phyloP scores from a whole-genome alignment of 2,113 vertebrate species.

The Salvelinus namaycush region DNA sequence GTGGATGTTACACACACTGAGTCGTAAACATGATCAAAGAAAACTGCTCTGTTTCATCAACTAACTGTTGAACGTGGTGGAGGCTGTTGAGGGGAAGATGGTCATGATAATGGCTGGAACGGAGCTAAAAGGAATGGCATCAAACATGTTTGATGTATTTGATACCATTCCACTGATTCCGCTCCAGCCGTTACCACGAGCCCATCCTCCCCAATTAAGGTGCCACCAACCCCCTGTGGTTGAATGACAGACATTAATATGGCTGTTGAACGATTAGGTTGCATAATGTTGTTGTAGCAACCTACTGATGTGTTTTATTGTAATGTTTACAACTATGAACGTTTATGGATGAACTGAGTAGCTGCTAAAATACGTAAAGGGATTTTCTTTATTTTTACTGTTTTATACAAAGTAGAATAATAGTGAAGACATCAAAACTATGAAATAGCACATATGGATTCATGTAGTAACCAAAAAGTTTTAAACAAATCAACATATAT shows the following conservation, averaged over 20 bases:
- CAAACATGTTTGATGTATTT: too few species aligned
- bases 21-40: neutral
- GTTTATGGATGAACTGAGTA: neutral
- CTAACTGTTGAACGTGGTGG: neutral
- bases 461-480: too few species aligned
- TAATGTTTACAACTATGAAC: neutral
- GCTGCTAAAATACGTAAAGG: neutral
- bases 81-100: too few species aligned
- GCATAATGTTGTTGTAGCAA: neutral
- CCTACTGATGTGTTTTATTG: neutral
- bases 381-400: too few species aligned
- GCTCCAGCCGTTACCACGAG: too few species aligned
- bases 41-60: neutral
- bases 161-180: too few species aligned
- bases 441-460: too few species aligned
- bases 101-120: too few species aligned
- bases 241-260: slow-evolving; percentile 1
- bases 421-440: too few species aligned
- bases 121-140: too few species aligned
- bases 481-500: too few species aligned
- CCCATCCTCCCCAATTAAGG: neutral
- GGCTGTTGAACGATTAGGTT: neutral
- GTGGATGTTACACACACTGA: neutral
- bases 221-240: neutral
- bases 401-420: too few species aligned